phyloP scores from a whole-genome alignment of 2,113 vertebrate genomes.

The Cryptotis parvus region DNA sequence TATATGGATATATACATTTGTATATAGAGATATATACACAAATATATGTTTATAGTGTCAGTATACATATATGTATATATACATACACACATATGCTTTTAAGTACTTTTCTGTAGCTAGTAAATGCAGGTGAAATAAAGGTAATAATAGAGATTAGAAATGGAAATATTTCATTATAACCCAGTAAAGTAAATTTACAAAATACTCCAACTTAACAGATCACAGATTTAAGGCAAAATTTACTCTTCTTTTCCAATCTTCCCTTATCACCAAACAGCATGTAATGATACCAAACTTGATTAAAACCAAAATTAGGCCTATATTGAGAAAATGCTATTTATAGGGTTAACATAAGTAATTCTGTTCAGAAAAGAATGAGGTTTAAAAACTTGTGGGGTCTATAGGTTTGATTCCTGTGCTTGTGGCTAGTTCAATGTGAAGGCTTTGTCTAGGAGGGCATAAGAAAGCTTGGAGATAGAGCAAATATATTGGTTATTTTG shows the following conservation, averaged over 20 bases:
- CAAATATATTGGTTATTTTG: too few species aligned
- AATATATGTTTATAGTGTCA: too few species aligned
- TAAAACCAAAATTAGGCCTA: background rate
- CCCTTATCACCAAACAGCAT: background rate
- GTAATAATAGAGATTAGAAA: too few species aligned
- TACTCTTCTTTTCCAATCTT: background rate
- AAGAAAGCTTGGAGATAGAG: too few species aligned
- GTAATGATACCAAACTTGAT: background rate
- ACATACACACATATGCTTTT: background rate
- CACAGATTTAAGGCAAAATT: background rate
- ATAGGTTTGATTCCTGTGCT: background rate
- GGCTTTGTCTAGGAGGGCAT: too few species aligned
- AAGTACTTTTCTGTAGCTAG: background rate
- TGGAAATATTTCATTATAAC: background rate
- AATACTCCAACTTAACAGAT: background rate
- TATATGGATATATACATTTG: too few species aligned
- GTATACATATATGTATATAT: too few species aligned
- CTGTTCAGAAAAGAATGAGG: background rate
- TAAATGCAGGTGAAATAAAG: background rate
- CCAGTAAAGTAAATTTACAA: background rate
- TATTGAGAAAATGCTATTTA: background rate
- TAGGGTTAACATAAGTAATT: background rate
- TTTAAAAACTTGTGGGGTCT: background rate
- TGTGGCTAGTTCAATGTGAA: background rate
- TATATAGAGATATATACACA: too few species aligned